Conservation (phyloP, 2,797 vertebrate species). For the Aphelocoma californica region DNA sequence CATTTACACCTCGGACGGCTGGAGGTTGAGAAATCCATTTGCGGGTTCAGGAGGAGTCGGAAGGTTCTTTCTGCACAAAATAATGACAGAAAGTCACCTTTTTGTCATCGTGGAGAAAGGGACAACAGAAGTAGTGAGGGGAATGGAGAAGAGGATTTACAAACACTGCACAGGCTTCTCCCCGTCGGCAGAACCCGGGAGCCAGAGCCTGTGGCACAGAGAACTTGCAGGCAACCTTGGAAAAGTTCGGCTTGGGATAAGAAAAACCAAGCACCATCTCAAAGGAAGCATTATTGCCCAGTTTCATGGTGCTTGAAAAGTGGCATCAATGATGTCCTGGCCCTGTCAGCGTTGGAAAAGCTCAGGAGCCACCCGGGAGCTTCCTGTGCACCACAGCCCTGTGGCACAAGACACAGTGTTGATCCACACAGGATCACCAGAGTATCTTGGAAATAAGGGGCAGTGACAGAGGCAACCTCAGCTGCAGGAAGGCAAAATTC, state of each 20-base stretch:
- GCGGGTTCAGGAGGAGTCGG: slow-evolving; percentile 29
- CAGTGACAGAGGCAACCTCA: neutral
- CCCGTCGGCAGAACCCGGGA: rapidly evolving
- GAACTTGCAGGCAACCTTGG: neutral
- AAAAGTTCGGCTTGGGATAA: neutral
- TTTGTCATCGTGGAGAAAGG: neutral
- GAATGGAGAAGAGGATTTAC: neutral
- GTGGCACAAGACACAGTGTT: neutral
- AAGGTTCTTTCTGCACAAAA: neutral
- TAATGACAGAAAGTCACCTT: neutral
- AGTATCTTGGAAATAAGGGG: neutral
- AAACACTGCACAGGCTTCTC: neutral
- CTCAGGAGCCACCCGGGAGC: neutral
- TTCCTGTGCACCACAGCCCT: neutral
- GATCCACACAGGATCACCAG: neutral
- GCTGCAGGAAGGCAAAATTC: neutral
- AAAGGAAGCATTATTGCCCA: neutral
- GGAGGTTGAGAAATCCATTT: slow-evolving; percentile 57
- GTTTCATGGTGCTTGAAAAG: rapidly evolving
- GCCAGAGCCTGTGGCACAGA: neutral
- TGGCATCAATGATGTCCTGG: neutral
- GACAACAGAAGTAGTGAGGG: neutral
- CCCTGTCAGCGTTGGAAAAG: rapidly evolving
- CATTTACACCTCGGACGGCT: slow-evolving; percentile 45
- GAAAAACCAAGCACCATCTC: neutral